A percentile compares a stretch with the other conserved stretches of the same genome.
Evolutionary conservation across 2,888 invertebrate genomes (phyloP).

Genomic region (Drosophila barbarae): DNA sequence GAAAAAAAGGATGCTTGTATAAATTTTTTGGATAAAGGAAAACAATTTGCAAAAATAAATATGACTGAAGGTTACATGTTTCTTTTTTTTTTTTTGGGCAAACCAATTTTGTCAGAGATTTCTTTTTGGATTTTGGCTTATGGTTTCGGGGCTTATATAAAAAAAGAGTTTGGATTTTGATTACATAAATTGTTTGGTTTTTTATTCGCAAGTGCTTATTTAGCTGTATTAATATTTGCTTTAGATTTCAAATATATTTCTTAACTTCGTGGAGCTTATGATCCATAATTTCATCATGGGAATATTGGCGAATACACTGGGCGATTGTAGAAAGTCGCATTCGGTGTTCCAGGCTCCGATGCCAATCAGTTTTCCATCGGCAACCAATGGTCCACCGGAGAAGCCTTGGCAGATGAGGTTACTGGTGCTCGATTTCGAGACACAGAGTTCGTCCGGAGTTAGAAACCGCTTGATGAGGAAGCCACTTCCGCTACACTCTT

Average conservation of each 20-base stretch:
- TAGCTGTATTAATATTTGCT: no score
- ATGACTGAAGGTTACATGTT: conserved; percentile 5
- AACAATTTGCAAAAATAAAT: conserved; percentile 28
- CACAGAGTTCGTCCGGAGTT: conserved; percentile 36
- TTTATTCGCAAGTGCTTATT: neutral
- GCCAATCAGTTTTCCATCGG: conserved; percentile 42
- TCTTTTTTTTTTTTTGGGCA: neutral
- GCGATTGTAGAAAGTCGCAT: conserved; percentile 37
- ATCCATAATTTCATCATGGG: conserved; percentile 44
- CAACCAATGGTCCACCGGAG: conserved; percentile 60
- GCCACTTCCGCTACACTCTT: conserved; percentile 72
- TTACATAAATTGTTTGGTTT: neutral
- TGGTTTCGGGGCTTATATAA: neutral
- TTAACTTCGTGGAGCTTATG: neutral
- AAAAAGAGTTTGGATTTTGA: neutral
- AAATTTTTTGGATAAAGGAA: conserved; percentile 9
- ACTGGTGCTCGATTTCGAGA: conserved; percentile 23
- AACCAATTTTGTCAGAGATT: neutral
- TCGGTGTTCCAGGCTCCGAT: conserved; percentile 52
- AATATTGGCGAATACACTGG: conserved; percentile 57
- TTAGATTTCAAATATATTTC: neutral
- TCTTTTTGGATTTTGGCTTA: neutral
- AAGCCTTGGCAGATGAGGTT: conserved; percentile 50
- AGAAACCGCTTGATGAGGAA: conserved; percentile 64
- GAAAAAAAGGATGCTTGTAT: neutral